phyloP scores from a whole-genome alignment of 2,888 invertebrate species.

The Cantharis nigra region DNA sequence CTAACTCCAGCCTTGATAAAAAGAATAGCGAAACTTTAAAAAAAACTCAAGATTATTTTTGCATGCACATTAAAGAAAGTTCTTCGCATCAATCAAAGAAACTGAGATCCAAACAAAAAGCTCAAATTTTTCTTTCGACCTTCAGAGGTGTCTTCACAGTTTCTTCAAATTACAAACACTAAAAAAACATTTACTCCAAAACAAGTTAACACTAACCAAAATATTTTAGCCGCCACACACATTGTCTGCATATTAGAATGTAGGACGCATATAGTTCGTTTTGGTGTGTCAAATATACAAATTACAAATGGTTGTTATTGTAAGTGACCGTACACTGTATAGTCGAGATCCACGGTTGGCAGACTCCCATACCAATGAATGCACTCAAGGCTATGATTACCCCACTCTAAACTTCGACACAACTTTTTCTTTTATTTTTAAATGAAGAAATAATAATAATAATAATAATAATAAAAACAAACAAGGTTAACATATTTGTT shows the following conservation, averaged over 20 bases:
- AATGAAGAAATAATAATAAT: background rate
- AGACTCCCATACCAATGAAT: slow-evolving; percentile 52
- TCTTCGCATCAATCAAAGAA: background rate
- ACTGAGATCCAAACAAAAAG: background rate
- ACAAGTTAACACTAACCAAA: slow-evolving; percentile 38
- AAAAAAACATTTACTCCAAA: background rate
- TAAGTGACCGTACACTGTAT: slow-evolving; percentile 52
- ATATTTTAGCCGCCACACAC: slow-evolving; percentile 63
- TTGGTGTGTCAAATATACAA: slow-evolving; percentile 31
- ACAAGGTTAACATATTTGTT: background rate
- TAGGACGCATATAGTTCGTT: slow-evolving; percentile 38
- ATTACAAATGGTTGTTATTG: slow-evolving; percentile 41
- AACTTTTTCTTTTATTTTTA: background rate
- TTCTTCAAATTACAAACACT: background rate
- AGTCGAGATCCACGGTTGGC: slow-evolving; percentile 53
- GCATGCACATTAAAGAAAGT: background rate
- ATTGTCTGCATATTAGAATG: slow-evolving; percentile 63
- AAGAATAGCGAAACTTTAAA: background rate
- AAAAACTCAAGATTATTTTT: background rate
- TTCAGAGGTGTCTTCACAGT: background rate
- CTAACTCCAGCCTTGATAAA: background rate
- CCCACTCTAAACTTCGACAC: slow-evolving; percentile 38
- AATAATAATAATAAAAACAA: background rate
- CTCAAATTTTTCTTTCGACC: background rate
- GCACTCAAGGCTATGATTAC: slow-evolving; percentile 55